Base-by-base conservation (phyloP, 2,888 invertebrate genomes). In the Melinopterus prodromus region DNA sequence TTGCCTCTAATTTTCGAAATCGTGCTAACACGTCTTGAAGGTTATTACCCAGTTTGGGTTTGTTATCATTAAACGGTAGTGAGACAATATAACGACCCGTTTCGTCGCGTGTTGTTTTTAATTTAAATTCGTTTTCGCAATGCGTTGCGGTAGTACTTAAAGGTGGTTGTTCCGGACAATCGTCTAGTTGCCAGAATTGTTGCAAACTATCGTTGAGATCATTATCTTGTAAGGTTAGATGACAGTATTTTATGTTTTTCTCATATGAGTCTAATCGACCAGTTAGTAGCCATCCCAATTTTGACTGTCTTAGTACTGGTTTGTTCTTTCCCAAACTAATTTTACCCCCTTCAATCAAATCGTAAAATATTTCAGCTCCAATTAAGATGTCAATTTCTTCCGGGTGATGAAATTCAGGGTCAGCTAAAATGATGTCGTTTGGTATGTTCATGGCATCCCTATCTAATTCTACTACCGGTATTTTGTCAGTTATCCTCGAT, bases 301-400 rank as follows among this genome's bases (percentile, higher is more conserved):
- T 71, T 3, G 71, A 16, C 6, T 71, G 71, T 71, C 71, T 71
- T 71, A 71, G 26, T 71, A 26, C 26, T 6, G 71, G 9, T 71
- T 71, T 71, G 15, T 71, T 71, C 26, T 4, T 71, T 14, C 71
- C 71, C 71, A 71, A n/a, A 15, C 26, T 26, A 26, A 71, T 71
- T 26, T 71, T 71, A 26, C 26, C 71, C 3, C 71, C 26, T 15
- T 71, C 71, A 71, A 71, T 71, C 14, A 71, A 9, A 15, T 71
- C 71, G 26, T 71, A 77, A 26, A 37, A 77, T 7, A 69, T n/a
- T 77, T 26, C 71, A 36, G 71, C 36, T 71, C 77, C 77, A n/a
- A 77, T 71, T 15, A 70, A 71, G n/a, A 77, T 26, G 5, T 77
- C 77, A 35, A 77, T 77, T 71, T 70, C 71, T 36, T 70, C 36